Evolutionary conservation across 2,797 vertebrate genomes (phyloP).

Genomic region (Pteronotus mesoamericanus): DNA sequence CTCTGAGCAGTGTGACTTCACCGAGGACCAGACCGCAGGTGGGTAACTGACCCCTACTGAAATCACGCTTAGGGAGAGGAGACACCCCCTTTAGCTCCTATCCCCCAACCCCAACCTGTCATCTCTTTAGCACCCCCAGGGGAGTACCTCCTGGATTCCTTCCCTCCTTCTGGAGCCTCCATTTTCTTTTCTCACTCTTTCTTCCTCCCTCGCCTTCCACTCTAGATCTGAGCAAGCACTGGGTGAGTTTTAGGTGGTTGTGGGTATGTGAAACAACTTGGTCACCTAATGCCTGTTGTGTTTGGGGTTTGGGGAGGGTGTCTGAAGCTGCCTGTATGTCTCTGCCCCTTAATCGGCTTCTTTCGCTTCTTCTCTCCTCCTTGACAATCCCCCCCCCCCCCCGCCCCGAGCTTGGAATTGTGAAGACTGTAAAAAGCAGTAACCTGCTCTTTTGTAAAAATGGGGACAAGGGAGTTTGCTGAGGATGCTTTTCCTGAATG

Average conservation of each 20-base stretch:
- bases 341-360: constrained; percentile 23
- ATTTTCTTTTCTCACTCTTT: constrained; percentile 53
- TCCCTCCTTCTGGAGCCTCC: constrained; percentile 8
- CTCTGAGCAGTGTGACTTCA: constrained; percentile 80
- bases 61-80: not conserved
- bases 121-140: not conserved
- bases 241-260: constrained; percentile 69
- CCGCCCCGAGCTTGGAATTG: not conserved
- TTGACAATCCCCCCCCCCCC: not conserved
- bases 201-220: constrained; percentile 47
- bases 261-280: not conserved
- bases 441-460: not conserved
- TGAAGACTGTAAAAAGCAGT: not conserved
- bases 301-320: not conserved
- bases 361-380: not conserved
- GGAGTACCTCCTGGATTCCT: not conserved
- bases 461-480: not conserved
- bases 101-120: not conserved
- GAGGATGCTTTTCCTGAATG: not conserved
- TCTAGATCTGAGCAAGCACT: constrained; percentile 64
- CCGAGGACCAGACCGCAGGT: constrained; percentile 82
- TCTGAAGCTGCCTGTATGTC: not conserved
- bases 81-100: not conserved
- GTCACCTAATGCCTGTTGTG: constrained; percentile 3
- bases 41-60: not conserved